Evolutionary conservation across 1,140 invertebrate genomes (phyloP).

Genomic region (Drosophila bocqueti): DNA sequence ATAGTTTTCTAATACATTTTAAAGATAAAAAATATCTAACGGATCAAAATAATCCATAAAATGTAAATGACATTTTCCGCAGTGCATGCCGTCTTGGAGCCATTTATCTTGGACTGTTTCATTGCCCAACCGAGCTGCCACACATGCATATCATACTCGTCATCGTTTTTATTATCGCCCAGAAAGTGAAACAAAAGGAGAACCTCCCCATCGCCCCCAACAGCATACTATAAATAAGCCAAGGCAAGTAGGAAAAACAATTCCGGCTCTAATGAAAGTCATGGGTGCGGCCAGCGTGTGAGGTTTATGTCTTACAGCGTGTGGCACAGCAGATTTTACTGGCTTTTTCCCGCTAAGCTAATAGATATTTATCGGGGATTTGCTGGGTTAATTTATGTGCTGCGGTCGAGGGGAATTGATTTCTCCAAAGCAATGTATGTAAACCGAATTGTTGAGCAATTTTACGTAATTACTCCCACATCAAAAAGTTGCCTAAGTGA

Average conservation of each 20-base stretch:
- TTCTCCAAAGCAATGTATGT: conserved; percentile 21
- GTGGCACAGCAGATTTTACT: conserved; percentile 48
- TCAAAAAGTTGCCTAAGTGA: conserved; percentile 42
- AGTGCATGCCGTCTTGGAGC: conserved; percentile 16
- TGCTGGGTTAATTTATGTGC: conserved; percentile 35
- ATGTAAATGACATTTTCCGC: neutral
- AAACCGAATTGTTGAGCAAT: conserved; percentile 30
- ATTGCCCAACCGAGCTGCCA: conserved; percentile 36
- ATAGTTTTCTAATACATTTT: neutral
- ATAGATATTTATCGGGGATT: conserved; percentile 54
- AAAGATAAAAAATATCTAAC: neutral
- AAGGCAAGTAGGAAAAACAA: conserved; percentile 45
- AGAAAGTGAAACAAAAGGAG: conserved; percentile 34
- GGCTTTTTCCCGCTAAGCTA: conserved; percentile 33
- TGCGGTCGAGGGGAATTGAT: conserved; percentile 31
- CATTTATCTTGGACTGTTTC: conserved; percentile 57
- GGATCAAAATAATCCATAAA: too few species aligned
- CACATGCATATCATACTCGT: conserved; percentile 67
- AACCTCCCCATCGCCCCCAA: conserved; percentile 7
- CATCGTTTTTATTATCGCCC: conserved; percentile 59
- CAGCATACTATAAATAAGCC: conserved; percentile 42
- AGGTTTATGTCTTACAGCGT: conserved; percentile 42
- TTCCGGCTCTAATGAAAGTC: conserved; percentile 54
- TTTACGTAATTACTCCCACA: conserved; percentile 38
- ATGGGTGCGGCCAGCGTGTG: conserved; percentile 37